Percentiles rank a stretch among this genome's conserved stretches.
Conservation (phyloP, 2,113 vertebrate species). For the Sula dactylatra region DNA sequence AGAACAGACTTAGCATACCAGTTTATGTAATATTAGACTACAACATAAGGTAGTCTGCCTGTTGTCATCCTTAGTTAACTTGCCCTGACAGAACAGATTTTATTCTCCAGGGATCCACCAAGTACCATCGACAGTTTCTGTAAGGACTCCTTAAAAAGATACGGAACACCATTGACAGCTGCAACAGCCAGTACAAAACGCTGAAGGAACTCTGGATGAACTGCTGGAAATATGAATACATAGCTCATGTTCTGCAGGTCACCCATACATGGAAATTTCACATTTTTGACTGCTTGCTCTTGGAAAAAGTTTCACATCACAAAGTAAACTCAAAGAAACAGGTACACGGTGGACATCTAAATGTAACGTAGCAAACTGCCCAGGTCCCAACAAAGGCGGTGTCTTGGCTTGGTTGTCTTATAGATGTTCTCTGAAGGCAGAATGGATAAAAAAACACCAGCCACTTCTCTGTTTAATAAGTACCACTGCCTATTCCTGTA, state of each 20-base stretch:
- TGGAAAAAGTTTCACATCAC: not conserved
- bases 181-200: not conserved
- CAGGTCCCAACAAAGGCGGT: not conserved
- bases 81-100: not conserved
- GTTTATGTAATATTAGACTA: not conserved
- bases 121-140: not conserved
- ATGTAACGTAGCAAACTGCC: not conserved
- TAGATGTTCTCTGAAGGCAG: not conserved
- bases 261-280: not conserved
- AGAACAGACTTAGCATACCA: not conserved
- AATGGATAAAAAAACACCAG: not conserved
- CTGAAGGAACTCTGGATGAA: not conserved
- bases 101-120: not conserved
- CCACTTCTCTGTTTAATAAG: not conserved
- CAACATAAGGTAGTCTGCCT: not conserved
- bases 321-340: not conserved
- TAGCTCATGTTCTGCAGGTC: not conserved
- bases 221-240: not conserved
- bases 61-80: not conserved
- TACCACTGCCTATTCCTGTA: not conserved
- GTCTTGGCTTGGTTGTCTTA: not conserved
- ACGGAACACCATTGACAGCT: fast-evolving
- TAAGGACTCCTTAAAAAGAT: not conserved
- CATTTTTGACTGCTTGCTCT: not conserved
- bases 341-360: fast-evolving